Evolutionary conservation across 1,140 invertebrate genomes (phyloP).

Genomic region (Drosophila orena): DNA sequence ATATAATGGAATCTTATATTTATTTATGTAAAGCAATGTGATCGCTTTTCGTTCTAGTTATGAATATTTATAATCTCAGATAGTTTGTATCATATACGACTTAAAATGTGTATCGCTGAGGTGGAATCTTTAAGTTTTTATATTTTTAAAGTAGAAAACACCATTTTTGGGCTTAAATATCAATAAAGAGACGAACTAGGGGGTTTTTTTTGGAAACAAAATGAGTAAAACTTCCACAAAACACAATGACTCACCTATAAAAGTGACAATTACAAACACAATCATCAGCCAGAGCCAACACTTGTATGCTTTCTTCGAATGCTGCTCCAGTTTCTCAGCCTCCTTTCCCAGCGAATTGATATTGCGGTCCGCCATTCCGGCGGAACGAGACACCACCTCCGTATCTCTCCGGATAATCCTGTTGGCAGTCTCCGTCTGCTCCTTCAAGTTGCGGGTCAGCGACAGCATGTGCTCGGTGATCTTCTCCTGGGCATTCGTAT

Average conservation of each 20-base stretch:
- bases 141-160: too few relatives aligned
- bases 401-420: conserved; percentile 94
- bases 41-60: background rate
- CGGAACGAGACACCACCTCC: conserved; percentile 92
- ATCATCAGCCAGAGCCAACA: conserved; percentile 98
- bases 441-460: conserved; percentile 94
- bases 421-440: conserved; percentile 93
- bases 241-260: conserved; percentile 90
- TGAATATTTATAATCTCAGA: background rate
- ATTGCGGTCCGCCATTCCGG: conserved; percentile 92
- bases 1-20: background rate
- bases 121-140: background rate
- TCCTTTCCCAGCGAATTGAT: conserved; percentile 91
- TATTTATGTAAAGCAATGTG: background rate
- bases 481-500: conserved; percentile 95
- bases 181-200: too few relatives aligned
- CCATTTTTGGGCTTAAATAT: too few relatives aligned
- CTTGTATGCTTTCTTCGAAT: conserved; percentile 94
- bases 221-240: background rate
- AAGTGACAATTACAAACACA: conserved; percentile 92
- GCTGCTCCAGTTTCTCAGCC: conserved; percentile 92
- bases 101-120: background rate
- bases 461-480: conserved; percentile 96
- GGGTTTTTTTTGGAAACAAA: background rate
- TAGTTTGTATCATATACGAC: background rate